Evolutionary conservation across 2,113 vertebrate genomes (phyloP), one percentile per base, ranked within the genome.

Genomic region (Cyphomyrus discorhynchus): DNA sequence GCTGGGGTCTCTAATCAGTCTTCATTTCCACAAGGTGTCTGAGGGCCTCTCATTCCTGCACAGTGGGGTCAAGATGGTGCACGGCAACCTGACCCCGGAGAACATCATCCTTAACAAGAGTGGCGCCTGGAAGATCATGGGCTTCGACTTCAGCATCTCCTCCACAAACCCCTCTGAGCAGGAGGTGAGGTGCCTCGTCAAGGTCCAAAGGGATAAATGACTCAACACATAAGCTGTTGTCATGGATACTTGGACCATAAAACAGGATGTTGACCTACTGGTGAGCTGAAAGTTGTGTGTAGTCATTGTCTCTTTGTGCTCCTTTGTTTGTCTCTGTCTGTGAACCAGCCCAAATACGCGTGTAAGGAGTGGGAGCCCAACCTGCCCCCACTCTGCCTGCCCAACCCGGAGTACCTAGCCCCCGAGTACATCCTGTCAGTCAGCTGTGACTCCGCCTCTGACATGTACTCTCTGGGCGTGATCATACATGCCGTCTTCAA

Each of bases 341-440:
- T 77, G 47, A 56, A 66, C 19, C 90, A 99, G 98, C 96, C 94
- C 0, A 99, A 98, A 89, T 99, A 97, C 93, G 94, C 95, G 2
- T 99, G 98, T 94, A 99, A 99, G 95, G 98, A 99, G 92, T 99
- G 98, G 98, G 98, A 99, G 92, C 98, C 98, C 89, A 99, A 98
- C 91, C 96, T 98, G n/a, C 97, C 98, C 8, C 96, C 97, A 0
- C 95, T 99, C 89, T 99, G 98, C 96, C 97, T 99, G 93, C 98
- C 98, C 90, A 99, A 99, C 95, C 98, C 98, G 0, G 98, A 99
- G 85, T 99, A 99, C 94, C 94, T 99, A 92, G 98, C 98, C 84
- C 98, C 98, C 4, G 98, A 99, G 91, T 99, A 99, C 91, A 99
- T 99, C 93, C 96, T 99, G 84, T 99, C 98, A 0, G 98, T 99